Percentiles rank a stretch among this genome's conserved stretches.
These are phyloP conservation scores for Scaptomyza tumidula DNA, from an alignment of 2,888 invertebrate species.

Conservation along the genomic window DNA sequence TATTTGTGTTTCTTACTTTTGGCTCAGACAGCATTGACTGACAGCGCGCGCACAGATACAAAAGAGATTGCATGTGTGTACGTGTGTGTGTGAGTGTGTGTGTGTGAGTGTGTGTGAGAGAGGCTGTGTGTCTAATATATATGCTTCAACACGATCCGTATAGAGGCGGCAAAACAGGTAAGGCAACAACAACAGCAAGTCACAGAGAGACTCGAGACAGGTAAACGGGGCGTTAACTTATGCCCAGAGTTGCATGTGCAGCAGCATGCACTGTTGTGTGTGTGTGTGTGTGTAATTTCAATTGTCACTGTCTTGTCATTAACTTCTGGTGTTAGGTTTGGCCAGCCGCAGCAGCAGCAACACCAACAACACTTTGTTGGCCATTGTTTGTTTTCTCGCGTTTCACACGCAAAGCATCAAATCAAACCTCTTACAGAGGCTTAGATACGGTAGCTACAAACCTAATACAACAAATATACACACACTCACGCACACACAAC, in stretches of 20 bases:
- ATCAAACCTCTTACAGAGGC: slow-evolving; percentile 38
- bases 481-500: neutral
- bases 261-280: slow-evolving; percentile 6
- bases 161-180: slow-evolving; percentile 71
- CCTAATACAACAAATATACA: slow-evolving; percentile 4
- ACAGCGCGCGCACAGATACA: slow-evolving; percentile 51
- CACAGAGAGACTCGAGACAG: slow-evolving; percentile 15
- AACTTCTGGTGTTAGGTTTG: slow-evolving; percentile 78
- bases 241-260: slow-evolving; percentile 42
- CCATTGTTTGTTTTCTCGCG: slow-evolving; percentile 64
- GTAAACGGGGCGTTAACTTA: slow-evolving; percentile 74
- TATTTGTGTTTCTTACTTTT: slow-evolving; percentile 1
- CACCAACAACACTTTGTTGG: slow-evolving; percentile 33
- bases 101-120: too few species aligned
- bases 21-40: slow-evolving; percentile 47
- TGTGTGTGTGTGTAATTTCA: slow-evolving; percentile 68
- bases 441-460: slow-evolving; percentile 63
- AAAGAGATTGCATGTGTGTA: slow-evolving; percentile 22
- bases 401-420: slow-evolving; percentile 78
- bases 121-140: slow-evolving; percentile 56
- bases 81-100: slow-evolving; percentile 5
- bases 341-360: slow-evolving; percentile 24
- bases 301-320: slow-evolving; percentile 80
- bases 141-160: slow-evolving; percentile 73
- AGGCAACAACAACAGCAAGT: slow-evolving; percentile 41